These are phyloP conservation scores for Tragelaphus scriptus DNA, from an alignment of 2,113 vertebrate species.

Conservation along the genomic window DNA sequence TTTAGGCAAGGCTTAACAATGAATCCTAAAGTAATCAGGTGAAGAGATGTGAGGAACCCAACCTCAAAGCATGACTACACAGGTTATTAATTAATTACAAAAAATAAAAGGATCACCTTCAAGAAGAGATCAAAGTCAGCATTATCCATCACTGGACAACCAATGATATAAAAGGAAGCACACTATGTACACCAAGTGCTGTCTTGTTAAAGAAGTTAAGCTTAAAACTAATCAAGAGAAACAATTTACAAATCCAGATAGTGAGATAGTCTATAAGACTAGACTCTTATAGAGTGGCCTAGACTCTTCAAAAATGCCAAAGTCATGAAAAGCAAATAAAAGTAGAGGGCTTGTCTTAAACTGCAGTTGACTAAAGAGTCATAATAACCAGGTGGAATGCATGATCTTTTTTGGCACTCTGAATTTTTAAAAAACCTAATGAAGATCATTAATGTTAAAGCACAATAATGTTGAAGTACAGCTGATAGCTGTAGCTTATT, in stretches of 20 bases:
- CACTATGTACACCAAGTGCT: not conserved
- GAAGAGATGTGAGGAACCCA: not conserved
- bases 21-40: not conserved
- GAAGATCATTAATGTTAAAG: not conserved
- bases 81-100: not conserved
- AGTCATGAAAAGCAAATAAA: not conserved
- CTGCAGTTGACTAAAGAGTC: not conserved
- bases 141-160: not conserved
- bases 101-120: not conserved
- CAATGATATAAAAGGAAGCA: not conserved
- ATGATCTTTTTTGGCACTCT: not conserved
- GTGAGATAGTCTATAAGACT: not conserved
- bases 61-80: not conserved
- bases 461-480: not conserved
- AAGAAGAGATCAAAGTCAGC: not conserved
- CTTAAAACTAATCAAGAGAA: not conserved
- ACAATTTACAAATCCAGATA: not conserved
- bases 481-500: not conserved
- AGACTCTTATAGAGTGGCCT: too few relatives aligned
- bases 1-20: not conserved
- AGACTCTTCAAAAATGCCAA: not conserved
- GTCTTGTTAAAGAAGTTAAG: not conserved
- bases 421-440: not conserved
- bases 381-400: not conserved
- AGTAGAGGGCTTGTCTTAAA: not conserved